These are phyloP conservation scores for Brachionus asplanchnoidis DNA, from an alignment of 1,140 invertebrate genomes.

Conservation along the genomic window DNA sequence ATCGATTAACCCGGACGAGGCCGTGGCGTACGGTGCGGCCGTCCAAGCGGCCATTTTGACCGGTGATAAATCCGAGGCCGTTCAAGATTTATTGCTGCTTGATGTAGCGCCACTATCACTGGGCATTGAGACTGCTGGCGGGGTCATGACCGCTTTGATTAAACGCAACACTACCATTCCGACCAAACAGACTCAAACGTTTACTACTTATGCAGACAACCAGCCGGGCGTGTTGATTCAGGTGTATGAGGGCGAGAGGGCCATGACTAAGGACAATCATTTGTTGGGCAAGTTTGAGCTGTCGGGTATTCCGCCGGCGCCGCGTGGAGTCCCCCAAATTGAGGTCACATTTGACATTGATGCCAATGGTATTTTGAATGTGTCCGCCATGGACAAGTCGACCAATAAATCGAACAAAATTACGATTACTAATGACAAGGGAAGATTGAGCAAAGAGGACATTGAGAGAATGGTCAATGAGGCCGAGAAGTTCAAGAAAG, in stretches of 20 bases:
- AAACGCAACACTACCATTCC: constrained; percentile 96
- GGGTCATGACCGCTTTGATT: constrained; percentile 98
- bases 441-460: constrained; percentile 88
- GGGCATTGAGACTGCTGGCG: constrained; percentile 98
- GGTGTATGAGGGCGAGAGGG: constrained; percentile 87
- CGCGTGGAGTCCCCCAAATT: constrained; percentile 93
- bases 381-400: constrained; percentile 88
- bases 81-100: constrained; percentile 88
- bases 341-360: no score
- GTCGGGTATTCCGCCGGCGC: constrained; percentile 93
- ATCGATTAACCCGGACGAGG: constrained; percentile 89
- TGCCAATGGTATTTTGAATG: constrained; percentile 91
- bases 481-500: constrained; percentile 94
- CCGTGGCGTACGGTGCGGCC: constrained; percentile 83
- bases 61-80: constrained; percentile 66
- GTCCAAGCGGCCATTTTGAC: constrained; percentile 81
- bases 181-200: constrained; percentile 99
- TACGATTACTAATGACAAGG: constrained; percentile 96
- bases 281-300: constrained; percentile 94
- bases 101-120: constrained; percentile 96
- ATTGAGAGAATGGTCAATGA: constrained; percentile 98
- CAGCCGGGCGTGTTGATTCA: constrained; percentile 98
- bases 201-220: constrained; percentile 98
- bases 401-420: constrained; percentile 97
- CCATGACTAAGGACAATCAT: constrained; percentile 99